These are phyloP conservation scores for Vanessa tameamea DNA, from an alignment of 1,140 invertebrate genomes.

Conservation along the genomic window DNA sequence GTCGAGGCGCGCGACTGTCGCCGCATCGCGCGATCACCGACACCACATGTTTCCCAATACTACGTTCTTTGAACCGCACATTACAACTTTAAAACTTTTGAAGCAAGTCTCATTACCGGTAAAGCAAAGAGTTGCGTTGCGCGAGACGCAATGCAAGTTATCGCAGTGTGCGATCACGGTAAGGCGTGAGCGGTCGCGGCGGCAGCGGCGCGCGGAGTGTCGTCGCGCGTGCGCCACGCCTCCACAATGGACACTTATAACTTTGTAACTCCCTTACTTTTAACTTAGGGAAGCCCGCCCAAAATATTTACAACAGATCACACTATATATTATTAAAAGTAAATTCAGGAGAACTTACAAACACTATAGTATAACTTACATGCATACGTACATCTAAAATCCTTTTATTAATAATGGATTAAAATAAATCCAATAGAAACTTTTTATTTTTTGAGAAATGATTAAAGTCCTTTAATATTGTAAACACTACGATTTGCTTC, in stretches of 20 bases:
- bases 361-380: not conserved
- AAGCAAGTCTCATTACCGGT: conserved; percentile 26
- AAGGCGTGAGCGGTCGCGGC: conserved; percentile 61
- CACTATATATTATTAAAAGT: not conserved
- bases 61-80: conserved; percentile 17
- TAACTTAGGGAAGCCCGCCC: conserved; percentile 32
- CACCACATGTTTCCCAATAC: conserved; percentile 29
- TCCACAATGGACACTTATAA: conserved; percentile 40
- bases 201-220: conserved; percentile 61
- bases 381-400: not conserved
- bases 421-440: too few relatives aligned
- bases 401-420: too few relatives aligned
- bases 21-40: conserved; percentile 64
- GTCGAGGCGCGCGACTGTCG: conserved; percentile 46
- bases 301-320: conserved; percentile 22
- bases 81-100: conserved; percentile 22
- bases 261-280: conserved; percentile 43
- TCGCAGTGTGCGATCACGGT: conserved; percentile 48
- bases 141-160: conserved; percentile 40
- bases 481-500: conserved; percentile 10
- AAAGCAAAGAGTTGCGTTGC: conserved; percentile 25
- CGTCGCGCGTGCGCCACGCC: conserved; percentile 73
- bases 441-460: too few relatives aligned
- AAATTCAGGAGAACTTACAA: not conserved
- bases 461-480: too few relatives aligned